These are phyloP conservation scores for Acanthisitta chloris DNA, from an alignment of 2,113 vertebrate species.

Conservation along the genomic window DNA sequence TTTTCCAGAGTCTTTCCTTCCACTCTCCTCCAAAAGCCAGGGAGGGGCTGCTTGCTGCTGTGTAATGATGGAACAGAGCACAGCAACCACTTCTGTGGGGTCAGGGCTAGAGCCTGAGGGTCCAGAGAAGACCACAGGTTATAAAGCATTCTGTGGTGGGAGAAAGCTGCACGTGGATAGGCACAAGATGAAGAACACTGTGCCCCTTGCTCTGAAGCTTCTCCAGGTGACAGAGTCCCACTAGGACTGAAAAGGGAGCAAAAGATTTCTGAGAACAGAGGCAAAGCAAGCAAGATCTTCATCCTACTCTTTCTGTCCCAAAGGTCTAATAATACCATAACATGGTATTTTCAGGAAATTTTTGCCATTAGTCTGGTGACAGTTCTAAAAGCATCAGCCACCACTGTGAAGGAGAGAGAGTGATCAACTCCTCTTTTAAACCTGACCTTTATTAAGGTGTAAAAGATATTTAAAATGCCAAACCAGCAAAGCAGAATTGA, in stretches of 20 bases:
- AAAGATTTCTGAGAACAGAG: not conserved
- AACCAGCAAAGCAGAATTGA: not conserved
- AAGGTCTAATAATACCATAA: not conserved
- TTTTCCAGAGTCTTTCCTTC: not conserved
- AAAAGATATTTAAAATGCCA: not conserved
- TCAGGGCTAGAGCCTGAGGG: accelerated
- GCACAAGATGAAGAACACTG: not conserved
- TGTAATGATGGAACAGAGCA: not conserved
- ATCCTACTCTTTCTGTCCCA: not conserved
- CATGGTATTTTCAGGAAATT: not conserved
- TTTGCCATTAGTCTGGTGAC: not conserved
- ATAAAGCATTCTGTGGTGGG: not conserved
- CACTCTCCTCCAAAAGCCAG: not conserved
- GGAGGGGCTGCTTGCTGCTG: not conserved
- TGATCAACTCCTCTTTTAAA: not conserved
- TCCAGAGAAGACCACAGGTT: not conserved
- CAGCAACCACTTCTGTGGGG: not conserved
- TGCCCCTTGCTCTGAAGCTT: not conserved
- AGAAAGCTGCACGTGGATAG: not conserved
- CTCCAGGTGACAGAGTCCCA: not conserved
- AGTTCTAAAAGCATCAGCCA: not conserved
- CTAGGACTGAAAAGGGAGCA: not conserved
- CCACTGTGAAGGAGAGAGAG: not conserved
- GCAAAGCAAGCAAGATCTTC: not conserved
- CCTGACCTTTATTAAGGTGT: not conserved